A percentile compares a stretch with the other conserved stretches of the same genome.
Conservation (phyloP, 2,113 vertebrate genomes). For the Vulpes ferrilata region DNA sequence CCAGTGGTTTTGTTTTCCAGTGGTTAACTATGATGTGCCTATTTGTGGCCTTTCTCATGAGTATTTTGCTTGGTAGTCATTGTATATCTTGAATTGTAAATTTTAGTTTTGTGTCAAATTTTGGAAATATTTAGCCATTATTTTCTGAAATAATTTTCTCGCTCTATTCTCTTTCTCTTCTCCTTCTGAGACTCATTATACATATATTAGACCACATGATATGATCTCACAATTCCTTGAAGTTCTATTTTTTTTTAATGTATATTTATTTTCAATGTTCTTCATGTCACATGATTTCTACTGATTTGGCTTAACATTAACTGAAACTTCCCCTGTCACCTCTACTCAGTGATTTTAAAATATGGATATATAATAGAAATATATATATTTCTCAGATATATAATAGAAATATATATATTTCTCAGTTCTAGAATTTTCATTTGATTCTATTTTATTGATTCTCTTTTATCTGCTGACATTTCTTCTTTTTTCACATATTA, state of each 20-base stretch:
- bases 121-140: background rate
- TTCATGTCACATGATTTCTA: background rate
- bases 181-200: background rate
- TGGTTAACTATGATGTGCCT: background rate
- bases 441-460: background rate
- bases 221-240: background rate
- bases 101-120: background rate
- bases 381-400: background rate
- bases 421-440: background rate
- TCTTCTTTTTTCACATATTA: background rate
- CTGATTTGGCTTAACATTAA: background rate
- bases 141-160: slow-evolving; percentile 11
- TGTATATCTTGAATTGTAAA: background rate
- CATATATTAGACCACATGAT: background rate
- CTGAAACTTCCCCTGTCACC: background rate
- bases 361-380: background rate
- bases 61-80: background rate
- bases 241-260: background rate
- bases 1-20: background rate
- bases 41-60: background rate
- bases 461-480: background rate
- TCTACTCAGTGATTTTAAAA: background rate
- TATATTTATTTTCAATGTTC: background rate
- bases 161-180: background rate
- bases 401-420: background rate